Base-by-base conservation (phyloP, 1,140 invertebrate genomes). In the Ceratosolen fusciceps region DNA sequence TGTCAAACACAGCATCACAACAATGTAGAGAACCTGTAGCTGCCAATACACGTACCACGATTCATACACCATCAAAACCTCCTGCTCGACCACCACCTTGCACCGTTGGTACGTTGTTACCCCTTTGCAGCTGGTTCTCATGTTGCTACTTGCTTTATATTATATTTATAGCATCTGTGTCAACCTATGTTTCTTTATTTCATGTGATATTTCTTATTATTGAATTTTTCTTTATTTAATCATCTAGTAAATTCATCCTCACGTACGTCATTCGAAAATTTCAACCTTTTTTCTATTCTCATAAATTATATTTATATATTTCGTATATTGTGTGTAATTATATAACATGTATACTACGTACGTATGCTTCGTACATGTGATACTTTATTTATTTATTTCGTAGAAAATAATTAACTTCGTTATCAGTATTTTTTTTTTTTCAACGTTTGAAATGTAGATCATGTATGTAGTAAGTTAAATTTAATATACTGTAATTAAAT, bases 31-130 rank as follows among this genome's bases (percentile, higher is more conserved):
- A 89, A 84, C 87, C 82, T 85, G 84, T 87, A 86, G 87, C 86
- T 87, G 83, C 84, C 82, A 87, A 87, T 85, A 89, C 85, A 87
- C 88, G 86, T 60, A 83, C 85, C 75, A 87, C 86, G 81, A 86
- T 83, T 87, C 86, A 89, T 83, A 89, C 83, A 85, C 80, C 87
- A 81, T 87, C 89, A 86, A 90, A 90, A 86, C 88, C 89, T 88
- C 88, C 88, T 80, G 89, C 87, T 86, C 86, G 90, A 87, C 90
- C 90, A 86, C 88, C 88, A 88, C 90, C 89, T 85, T 86, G 86
- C 85, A 88, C 85, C 75, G 87, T 90, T 83, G 90, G 90, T 90
- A 90, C 85, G 90, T 90, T 83, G 77, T 68, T 54, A 2, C 54
- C 43, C 62, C 49, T 74, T 71, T 79, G n/a, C 77, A 79, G 16